phyloP scores from a whole-genome alignment of 2,797 vertebrate genomes.

The Schizopygopsis malacanthus region DNA sequence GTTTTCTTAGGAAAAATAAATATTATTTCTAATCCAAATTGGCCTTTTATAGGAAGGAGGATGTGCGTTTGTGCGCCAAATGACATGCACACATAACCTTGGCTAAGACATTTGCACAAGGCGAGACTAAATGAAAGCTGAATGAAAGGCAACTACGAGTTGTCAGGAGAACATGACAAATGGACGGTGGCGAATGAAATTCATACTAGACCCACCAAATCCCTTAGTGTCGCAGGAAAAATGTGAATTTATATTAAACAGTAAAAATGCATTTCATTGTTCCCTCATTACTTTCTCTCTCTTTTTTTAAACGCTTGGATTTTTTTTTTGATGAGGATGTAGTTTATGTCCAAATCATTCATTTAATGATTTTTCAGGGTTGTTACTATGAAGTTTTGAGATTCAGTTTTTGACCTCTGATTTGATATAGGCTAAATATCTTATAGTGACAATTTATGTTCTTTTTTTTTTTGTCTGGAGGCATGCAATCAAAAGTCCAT shows the following conservation, averaged over 20 bases:
- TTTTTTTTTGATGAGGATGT: neutral
- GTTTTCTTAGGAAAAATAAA: constrained; percentile 73
- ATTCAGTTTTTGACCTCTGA: too few relatives aligned
- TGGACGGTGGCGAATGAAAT: constrained; percentile 56
- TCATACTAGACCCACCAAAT: constrained; percentile 53
- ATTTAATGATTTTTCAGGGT: neutral
- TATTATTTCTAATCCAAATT: constrained; percentile 59
- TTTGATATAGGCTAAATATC: too few relatives aligned
- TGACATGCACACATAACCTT: constrained; percentile 22
- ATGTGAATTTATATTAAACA: constrained; percentile 19
- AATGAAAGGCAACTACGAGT: constrained; percentile 52
- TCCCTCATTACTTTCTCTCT: neutral
- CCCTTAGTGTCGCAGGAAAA: constrained; percentile 30
- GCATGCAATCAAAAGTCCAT: neutral
- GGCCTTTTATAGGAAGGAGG: constrained; percentile 42
- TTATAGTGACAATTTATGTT: too few relatives aligned
- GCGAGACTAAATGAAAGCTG: constrained; percentile 56
- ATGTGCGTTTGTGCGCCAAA: constrained; percentile 38
- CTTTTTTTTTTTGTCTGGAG: neutral
- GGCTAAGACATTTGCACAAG: constrained; percentile 50
- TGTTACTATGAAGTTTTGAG: neutral
- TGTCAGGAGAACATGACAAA: constrained; percentile 61
- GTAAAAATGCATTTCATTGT: constrained; percentile 16
- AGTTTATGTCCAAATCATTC: neutral
- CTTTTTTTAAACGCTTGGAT: neutral